Conservation (phyloP, 2,113 vertebrate species). For the Planiliza haematocheilus region DNA sequence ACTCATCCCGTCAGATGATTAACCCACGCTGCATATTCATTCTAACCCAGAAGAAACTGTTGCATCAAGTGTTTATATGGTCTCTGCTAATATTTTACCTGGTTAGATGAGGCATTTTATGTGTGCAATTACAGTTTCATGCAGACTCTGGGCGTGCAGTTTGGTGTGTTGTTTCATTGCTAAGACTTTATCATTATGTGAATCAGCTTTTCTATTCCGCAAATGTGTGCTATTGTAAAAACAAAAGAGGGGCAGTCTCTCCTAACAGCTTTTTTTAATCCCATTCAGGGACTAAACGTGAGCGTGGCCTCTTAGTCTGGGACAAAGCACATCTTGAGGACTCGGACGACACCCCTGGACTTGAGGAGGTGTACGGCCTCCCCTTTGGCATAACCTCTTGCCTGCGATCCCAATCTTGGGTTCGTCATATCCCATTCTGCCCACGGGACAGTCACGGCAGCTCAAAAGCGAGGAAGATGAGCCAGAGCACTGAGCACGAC, state of each 20-base stretch:
- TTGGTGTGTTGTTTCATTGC: too few species aligned
- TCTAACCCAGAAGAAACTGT: too few species aligned
- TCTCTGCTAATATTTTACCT: too few species aligned
- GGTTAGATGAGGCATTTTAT: too few species aligned
- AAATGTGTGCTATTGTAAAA: too few species aligned
- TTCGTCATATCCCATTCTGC: slow-evolving; percentile 84
- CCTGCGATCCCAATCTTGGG: slow-evolving; percentile 75
- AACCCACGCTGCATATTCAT: too few species aligned
- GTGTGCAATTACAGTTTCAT: too few species aligned
- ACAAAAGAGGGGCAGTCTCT: not conserved
- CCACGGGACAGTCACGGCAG: slow-evolving; percentile 52
- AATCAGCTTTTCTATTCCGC: too few species aligned
- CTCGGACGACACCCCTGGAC: not conserved
- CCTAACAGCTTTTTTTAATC: not conserved
- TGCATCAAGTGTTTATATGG: too few species aligned
- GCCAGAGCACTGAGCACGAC: accelerated
- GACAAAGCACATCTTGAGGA: slow-evolving; percentile 61
- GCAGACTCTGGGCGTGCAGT: too few species aligned
- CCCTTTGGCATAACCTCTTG: slow-evolving; percentile 85
- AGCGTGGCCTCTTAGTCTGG: slow-evolving; percentile 84
- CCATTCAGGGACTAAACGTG: slow-evolving; percentile 82
- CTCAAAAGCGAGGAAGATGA: not conserved
- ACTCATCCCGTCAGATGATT: too few species aligned
- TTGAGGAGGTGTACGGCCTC: slow-evolving; percentile 83
- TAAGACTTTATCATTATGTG: too few species aligned